phyloP scores from a whole-genome alignment of 37 sponge, comb jelly and placozoan genomes.

The Beroe ovata region DNA sequence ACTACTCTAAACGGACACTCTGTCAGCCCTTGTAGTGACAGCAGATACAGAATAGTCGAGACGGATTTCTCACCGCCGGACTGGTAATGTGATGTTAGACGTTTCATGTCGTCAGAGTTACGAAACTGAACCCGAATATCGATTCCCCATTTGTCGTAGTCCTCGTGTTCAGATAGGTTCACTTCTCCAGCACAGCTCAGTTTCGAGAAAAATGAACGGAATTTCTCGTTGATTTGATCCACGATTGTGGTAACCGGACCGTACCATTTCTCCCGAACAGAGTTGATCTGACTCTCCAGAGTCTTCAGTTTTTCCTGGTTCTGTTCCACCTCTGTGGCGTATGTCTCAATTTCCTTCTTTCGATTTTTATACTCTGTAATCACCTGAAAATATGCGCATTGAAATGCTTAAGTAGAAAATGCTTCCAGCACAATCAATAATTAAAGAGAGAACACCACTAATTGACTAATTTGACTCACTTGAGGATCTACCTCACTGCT shows the following conservation, averaged over 20 bases:
- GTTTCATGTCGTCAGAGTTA: constrained; percentile 81
- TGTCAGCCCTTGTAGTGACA: constrained; percentile 91
- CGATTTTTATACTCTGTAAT: constrained; percentile 67
- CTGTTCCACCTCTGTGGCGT: constrained; percentile 23
- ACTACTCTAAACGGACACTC: constrained; percentile 92
- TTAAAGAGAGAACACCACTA: too few species aligned
- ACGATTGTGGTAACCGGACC: constrained; percentile 76
- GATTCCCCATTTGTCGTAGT: constrained; percentile 87
- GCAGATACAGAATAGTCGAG: constrained; percentile 96
- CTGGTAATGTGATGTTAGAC: constrained; percentile 85
- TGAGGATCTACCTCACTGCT: constrained; percentile 46
- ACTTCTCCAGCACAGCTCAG: constrained; percentile 92
- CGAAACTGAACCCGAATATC: constrained; percentile 92
- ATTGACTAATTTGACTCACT: too few species aligned
- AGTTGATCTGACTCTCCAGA: constrained; percentile 54
- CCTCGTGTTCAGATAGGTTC: constrained; percentile 73
- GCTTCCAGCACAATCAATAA: too few species aligned
- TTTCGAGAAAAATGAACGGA: constrained; percentile 76
- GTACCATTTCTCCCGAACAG: constrained; percentile 73
- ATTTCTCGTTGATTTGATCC: constrained; percentile 74
- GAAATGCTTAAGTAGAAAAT: too few species aligned
- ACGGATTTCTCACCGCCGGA: constrained; percentile 98
- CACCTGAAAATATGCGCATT: constrained; percentile 25
- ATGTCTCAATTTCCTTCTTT: constrained; percentile 58
- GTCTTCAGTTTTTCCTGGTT: constrained; percentile 30